Base-by-base conservation (phyloP, 2,888 invertebrate species). In the Lasioglossum zephyrum region DNA sequence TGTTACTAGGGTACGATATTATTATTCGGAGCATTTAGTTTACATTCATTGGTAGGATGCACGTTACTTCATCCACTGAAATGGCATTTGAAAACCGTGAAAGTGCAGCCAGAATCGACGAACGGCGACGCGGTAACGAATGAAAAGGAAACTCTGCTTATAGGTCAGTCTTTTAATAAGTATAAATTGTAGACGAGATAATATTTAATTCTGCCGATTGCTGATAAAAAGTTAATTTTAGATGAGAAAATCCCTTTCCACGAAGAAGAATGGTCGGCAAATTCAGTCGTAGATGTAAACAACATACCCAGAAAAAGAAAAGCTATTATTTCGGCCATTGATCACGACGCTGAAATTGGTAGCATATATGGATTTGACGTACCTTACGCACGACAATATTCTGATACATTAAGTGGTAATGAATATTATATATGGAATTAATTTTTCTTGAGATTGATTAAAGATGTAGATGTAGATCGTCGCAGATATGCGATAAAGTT, bases 41-140 rank as follows among this genome's bases (percentile, higher is more conserved):
- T 97, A 0, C 96, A 97, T 94, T 96, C 96, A 0, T 93, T 97
- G 8, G 93, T 96, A 81, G 97, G 96, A 13, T 96, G 97, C 1
- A 93, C 96, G 84, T 94, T 97, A 81, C 95, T 97, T 70, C 97
- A 97, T 91, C 97, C 97, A 31, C 96, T 97, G 3, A 96, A 97
- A 94, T 97, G 97, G 97, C 97, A 97, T 93, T 94, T 96, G 93
- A 96, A 95, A 80, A 92, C 91, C 82, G 85, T 31, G 4, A 57
- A 63, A 36, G 41, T 36, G 36, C 16, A 82, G 26, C n/a, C 72
- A 16, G 16, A 83, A 39, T 9, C 22, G n/a, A 4, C 9, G 5
- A 75, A 74, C 39, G 73, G 26, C 0, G 72, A 69, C n/a, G 22
- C 3, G 9, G 31, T 22, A 9, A 80, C 5, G 5, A 80, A 72